Evolutionary conservation across 2,797 vertebrate genomes (phyloP).

Genomic region (Ibycter americanus): DNA sequence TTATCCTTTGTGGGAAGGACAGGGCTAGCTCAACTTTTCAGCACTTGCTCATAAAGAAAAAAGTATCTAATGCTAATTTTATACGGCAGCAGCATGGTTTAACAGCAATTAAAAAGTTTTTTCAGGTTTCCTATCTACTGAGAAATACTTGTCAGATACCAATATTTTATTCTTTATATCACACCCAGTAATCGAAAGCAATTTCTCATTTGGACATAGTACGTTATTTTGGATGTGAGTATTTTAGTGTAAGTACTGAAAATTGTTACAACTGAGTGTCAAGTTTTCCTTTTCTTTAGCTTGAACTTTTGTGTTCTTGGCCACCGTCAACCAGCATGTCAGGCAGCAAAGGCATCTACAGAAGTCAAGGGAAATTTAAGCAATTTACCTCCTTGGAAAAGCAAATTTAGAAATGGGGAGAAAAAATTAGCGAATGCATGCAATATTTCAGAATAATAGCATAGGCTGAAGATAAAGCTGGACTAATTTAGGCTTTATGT

Average conservation of each 20-base stretch:
- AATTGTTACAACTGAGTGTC: background rate
- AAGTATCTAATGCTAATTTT: background rate
- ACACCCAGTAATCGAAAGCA: background rate
- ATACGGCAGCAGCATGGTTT: background rate
- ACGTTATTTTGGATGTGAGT: background rate
- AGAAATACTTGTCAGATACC: background rate
- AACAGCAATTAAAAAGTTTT: background rate
- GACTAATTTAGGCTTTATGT: background rate
- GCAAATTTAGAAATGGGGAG: background rate
- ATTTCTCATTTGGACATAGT: background rate
- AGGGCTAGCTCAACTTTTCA: background rate
- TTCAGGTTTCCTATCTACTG: background rate
- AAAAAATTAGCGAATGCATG: background rate
- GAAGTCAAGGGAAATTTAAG: background rate
- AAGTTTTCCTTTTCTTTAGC: background rate
- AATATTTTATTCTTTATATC: background rate
- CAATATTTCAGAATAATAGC: background rate
- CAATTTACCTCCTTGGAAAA: background rate
- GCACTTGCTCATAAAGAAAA: background rate
- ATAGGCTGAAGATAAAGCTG: background rate
- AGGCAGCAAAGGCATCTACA: background rate
- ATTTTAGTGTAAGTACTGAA: background rate
- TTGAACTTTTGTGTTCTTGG: background rate
- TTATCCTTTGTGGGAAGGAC: background rate
- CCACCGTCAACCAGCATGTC: background rate